These are phyloP conservation scores for Meliscaeva auricollis DNA, from an alignment of 2,888 invertebrate genomes.

Conservation along the genomic window DNA sequence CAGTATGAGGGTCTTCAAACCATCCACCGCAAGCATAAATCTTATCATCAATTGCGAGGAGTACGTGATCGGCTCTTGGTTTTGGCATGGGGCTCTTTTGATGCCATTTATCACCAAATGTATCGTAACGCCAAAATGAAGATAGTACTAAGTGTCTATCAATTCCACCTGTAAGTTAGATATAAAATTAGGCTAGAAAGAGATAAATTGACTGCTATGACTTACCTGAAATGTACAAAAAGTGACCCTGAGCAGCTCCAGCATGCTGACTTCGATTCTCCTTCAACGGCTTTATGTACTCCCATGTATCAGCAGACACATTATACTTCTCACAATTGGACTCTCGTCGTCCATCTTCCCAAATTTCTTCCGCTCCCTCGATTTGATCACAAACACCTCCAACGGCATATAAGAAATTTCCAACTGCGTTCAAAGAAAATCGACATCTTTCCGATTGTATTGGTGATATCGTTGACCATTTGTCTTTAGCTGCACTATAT, in stretches of 20 bases:
- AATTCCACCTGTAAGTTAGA: constrained; percentile 80
- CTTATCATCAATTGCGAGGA: constrained; percentile 86
- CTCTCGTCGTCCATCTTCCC: constrained; percentile 80
- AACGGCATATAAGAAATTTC: constrained; percentile 86
- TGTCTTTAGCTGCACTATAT: constrained; percentile 86
- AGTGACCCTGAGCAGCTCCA: constrained; percentile 83
- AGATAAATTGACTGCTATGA: not conserved
- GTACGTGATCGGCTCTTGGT: constrained; percentile 88
- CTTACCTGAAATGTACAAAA: constrained; percentile 82
- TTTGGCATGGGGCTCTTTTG: constrained; percentile 85
- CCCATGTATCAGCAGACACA: constrained; percentile 86
- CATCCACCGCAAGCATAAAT: constrained; percentile 89
- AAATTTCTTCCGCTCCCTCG: constrained; percentile 81
- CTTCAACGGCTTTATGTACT: constrained; percentile 85
- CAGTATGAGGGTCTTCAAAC: constrained; percentile 86
- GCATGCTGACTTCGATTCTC: constrained; percentile 87
- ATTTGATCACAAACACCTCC: constrained; percentile 87
- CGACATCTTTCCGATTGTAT: constrained; percentile 88
- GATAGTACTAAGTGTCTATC: constrained; percentile 84
- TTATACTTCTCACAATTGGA: constrained; percentile 87
- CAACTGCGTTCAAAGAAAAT: constrained; percentile 87
- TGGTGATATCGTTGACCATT: constrained; percentile 89
- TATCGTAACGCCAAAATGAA: constrained; percentile 85
- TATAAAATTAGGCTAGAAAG: not conserved
- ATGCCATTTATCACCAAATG: constrained; percentile 85